Evolutionary conservation across 2,888 invertebrate genomes (phyloP).

Genomic region (Anaspis maculata): DNA sequence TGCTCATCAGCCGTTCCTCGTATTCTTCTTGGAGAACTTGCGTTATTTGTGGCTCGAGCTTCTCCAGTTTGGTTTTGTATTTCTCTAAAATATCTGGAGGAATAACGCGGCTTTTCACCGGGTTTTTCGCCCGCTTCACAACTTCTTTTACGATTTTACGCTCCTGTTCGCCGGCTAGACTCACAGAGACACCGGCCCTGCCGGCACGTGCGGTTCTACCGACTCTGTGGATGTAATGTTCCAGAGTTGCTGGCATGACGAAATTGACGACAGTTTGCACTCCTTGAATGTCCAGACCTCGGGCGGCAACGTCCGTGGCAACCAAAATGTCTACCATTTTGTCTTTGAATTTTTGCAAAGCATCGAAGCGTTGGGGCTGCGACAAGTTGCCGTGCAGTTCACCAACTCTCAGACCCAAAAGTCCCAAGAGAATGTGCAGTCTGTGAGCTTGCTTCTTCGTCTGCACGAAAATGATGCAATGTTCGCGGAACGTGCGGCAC

Average conservation of each 20-base stretch:
- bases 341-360: slow-evolving; percentile 79
- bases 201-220: slow-evolving; percentile 96
- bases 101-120: slow-evolving; percentile 81
- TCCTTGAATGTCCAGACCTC: slow-evolving; percentile 91
- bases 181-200: slow-evolving; percentile 81
- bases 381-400: slow-evolving; percentile 94
- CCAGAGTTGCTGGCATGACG: slow-evolving; percentile 86
- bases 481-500: slow-evolving; percentile 82
- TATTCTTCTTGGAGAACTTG: slow-evolving; percentile 77
- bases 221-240: slow-evolving; percentile 95
- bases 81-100: slow-evolving; percentile 85
- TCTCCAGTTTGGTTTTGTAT: slow-evolving; percentile 64
- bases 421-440: slow-evolving; percentile 82
- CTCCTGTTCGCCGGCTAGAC: slow-evolving; percentile 90
- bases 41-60: slow-evolving; percentile 73
- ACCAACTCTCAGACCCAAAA: slow-evolving; percentile 76
- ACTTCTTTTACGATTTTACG: slow-evolving; percentile 86
- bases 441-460: slow-evolving; percentile 95
- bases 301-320: slow-evolving; percentile 90
- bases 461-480: slow-evolving; percentile 91
- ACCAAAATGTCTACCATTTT: slow-evolving; percentile 72
- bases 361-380: slow-evolving; percentile 90
- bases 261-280: slow-evolving; percentile 97
- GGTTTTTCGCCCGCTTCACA: slow-evolving; percentile 73
- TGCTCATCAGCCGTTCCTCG: slow-evolving; percentile 70